These are phyloP conservation scores for Eugnorisma glareosa DNA, from an alignment of 2,888 invertebrate species.

Conservation along the genomic window DNA sequence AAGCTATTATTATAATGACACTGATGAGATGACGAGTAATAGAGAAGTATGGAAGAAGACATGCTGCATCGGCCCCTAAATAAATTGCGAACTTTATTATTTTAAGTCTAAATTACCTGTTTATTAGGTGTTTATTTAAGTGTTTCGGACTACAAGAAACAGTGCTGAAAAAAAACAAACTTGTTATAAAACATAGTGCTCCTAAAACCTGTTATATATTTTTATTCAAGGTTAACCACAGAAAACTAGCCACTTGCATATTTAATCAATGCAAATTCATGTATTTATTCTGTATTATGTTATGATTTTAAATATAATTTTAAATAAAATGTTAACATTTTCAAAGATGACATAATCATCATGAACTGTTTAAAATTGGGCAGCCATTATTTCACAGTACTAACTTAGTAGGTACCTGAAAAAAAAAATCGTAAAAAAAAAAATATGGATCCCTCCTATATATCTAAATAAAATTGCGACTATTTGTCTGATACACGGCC, in stretches of 20 bases:
- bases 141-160: not conserved
- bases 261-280: constrained; percentile 6
- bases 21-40: no score
- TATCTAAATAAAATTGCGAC: not conserved
- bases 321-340: not conserved
- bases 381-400: not conserved
- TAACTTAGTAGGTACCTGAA: not conserved
- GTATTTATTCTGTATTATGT: not conserved
- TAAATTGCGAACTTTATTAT: no score
- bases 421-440: not conserved
- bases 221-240: not conserved
- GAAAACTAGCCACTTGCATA: constrained; percentile 1
- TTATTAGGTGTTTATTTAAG: not conserved
- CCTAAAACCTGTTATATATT: not conserved
- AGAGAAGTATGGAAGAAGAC: no score
- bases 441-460: not conserved
- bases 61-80: no score
- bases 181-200: not conserved
- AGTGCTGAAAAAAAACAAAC: not conserved
- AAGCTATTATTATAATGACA: not conserved
- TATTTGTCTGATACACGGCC: constrained; percentile 9
- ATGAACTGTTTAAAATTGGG: not conserved
- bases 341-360: not conserved
- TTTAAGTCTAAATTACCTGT: not conserved
- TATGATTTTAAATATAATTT: constrained; percentile 5